Base-by-base conservation (phyloP, 2,888 invertebrate genomes). In the Drosophila neonasuta region DNA sequence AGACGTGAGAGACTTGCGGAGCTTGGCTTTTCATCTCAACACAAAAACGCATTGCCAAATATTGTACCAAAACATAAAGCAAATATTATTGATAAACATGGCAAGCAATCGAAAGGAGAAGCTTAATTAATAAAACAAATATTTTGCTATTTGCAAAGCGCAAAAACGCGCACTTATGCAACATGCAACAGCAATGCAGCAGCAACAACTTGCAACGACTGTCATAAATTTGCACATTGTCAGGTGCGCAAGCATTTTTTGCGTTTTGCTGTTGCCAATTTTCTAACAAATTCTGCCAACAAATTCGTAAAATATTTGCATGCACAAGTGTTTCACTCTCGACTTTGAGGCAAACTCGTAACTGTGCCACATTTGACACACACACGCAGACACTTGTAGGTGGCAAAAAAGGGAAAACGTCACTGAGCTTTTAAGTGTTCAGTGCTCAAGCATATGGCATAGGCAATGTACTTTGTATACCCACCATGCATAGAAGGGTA, bases 61-160 rank as follows among this genome's bases (percentile, higher is more conserved):
- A 67, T 61, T 56, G 41, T 41, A 52, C 54, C 42, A 24, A 54
- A 54, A 55, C 42, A 69, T 61, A 60, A 49, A 36, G 58, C 71
- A 85, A 80, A 85, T 82, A 80, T 77, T 77, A 42, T 74, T 58
- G 60, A 55, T 78, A 74, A 78, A 78, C 78, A 75, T 74, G 61
- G 58, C 65, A 59, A 24, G 44, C 44, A 55, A 55, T 20, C 55
- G 45, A 24, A 24, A 24, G 55, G 55, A 45, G 55, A 55, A 45
- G 74, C 75, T 84, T 83, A 86, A 88, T 86, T 86, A 88, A 83
- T 87, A 87, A 86, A 73, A 52, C 79, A 86, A 86, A 86, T 86
- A 86, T 88, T 85, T 77, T 70, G 62, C 60, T 74, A 67, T 71
- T 73, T 80, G 86, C 79, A 69, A 75, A 79, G 69, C 51, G 54